Conservation (phyloP, 2,113 vertebrate genomes). For the Ceyx melanurus region DNA sequence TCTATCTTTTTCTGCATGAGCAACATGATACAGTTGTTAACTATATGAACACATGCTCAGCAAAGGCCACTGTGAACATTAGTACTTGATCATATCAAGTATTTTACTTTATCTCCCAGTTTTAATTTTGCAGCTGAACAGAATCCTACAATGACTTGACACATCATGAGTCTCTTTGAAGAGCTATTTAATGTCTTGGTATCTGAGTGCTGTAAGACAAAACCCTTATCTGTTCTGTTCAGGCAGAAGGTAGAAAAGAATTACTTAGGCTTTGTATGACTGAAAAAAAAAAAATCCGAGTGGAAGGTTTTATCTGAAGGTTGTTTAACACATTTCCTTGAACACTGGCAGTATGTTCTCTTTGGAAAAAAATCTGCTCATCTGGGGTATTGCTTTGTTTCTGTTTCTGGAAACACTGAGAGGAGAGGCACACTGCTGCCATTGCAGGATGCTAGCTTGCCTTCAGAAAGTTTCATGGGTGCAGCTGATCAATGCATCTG, state of each 20-base stretch:
- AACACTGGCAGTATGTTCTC: background rate
- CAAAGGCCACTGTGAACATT: background rate
- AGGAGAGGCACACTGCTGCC: background rate
- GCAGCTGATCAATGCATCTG: background rate
- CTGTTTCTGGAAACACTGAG: background rate
- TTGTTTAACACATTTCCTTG: background rate
- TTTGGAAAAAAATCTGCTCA: background rate
- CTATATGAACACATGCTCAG: background rate
- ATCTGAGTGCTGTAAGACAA: conserved; percentile 19
- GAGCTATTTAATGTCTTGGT: background rate
- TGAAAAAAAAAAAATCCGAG: background rate
- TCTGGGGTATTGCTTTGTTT: background rate
- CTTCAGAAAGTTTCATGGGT: background rate
- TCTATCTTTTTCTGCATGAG: background rate
- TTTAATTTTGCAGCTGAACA: conserved; percentile 44
- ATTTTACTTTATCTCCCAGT: background rate
- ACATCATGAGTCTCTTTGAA: background rate
- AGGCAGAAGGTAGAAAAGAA: conserved; percentile 6
- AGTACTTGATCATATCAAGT: background rate
- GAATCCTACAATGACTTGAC: background rate
- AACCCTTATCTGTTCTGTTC: conserved; percentile 41
- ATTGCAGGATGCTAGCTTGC: background rate
- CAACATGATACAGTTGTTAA: background rate
- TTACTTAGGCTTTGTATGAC: background rate
- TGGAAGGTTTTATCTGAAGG: background rate